Evolutionary conservation across 1,140 invertebrate species (phyloP).

Genomic region (Nasonia vitripennis): DNA sequence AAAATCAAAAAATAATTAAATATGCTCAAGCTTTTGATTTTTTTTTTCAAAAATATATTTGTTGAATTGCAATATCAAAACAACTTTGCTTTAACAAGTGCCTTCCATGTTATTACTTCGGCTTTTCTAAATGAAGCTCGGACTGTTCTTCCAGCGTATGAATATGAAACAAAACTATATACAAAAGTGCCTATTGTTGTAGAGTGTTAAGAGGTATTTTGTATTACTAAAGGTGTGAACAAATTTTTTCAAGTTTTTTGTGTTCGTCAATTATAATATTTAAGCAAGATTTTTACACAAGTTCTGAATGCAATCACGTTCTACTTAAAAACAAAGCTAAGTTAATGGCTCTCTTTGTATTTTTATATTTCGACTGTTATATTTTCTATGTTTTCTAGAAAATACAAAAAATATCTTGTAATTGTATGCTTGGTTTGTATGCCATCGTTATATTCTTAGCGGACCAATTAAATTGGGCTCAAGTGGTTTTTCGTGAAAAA

Average conservation of each 20-base stretch:
- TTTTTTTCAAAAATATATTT: background rate
- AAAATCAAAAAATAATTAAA: background rate
- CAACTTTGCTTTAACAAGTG: background rate
- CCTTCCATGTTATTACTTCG: background rate
- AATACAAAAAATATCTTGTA: slow-evolving; percentile 2
- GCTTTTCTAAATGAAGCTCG: background rate
- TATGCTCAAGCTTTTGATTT: too few species aligned
- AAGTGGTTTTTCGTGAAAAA: slow-evolving; percentile 54
- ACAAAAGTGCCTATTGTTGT: background rate
- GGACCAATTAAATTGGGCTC: slow-evolving; percentile 65
- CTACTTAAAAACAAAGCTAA: slow-evolving; percentile 30
- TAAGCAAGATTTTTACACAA: background rate
- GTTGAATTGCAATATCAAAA: too few species aligned
- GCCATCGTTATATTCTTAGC: slow-evolving; percentile 58
- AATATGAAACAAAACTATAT: background rate
- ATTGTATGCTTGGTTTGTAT: slow-evolving; percentile 48
- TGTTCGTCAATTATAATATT: background rate
- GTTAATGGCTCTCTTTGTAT: slow-evolving; percentile 42
- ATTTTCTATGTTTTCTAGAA: slow-evolving; percentile 34
- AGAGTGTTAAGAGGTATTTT: slow-evolving; percentile 16
- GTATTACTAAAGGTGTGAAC: slow-evolving; percentile 16
- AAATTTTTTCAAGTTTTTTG: slow-evolving; percentile 15
- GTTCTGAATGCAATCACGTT: slow-evolving; percentile 23
- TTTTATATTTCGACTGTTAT: slow-evolving; percentile 40
- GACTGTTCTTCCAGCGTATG: background rate